Conservation (phyloP, 2,888 invertebrate genomes). For the Poecilus cupreus region DNA sequence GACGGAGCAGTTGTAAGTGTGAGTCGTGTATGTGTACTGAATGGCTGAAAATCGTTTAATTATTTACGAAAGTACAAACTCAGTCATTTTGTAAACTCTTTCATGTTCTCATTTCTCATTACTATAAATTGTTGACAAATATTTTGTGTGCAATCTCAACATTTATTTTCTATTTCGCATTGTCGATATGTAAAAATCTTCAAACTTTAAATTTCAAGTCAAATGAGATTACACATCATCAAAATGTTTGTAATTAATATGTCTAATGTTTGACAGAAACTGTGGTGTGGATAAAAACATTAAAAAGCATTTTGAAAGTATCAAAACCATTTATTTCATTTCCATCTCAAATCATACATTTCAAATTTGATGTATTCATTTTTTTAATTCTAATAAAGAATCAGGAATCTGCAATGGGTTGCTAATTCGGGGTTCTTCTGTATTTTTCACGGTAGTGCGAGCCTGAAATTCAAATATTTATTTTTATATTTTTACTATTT, state of each 20-base stretch:
- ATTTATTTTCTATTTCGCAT: conserved; percentile 13
- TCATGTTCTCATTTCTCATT: conserved; percentile 48
- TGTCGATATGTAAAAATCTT: conserved; percentile 1
- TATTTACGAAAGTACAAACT: conserved; percentile 31
- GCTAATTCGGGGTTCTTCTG: background rate
- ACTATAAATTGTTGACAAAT: conserved; percentile 25
- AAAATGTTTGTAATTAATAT: conserved; percentile 54
- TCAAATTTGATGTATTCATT: conserved; percentile 44
- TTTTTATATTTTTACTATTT: background rate
- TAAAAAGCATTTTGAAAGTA: conserved; percentile 56
- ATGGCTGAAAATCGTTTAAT: conserved; percentile 33
- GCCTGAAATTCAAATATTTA: conserved; percentile 24
- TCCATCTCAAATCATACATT: conserved; percentile 34
- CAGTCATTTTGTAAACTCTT: conserved; percentile 43
- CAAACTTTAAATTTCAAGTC: background rate
- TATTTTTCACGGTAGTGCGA: background rate
- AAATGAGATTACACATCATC: conserved; percentile 48
- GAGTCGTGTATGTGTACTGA: conserved; percentile 42
- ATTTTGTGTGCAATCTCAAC: conserved; percentile 47
- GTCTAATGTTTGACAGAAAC: conserved; percentile 55
- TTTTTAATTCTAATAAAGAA: conserved; percentile 39
- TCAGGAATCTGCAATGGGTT: conserved; percentile 44
- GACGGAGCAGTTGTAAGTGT: conserved; percentile 49
- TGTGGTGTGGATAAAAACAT: conserved; percentile 57
- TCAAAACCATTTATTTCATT: conserved; percentile 50